These are phyloP conservation scores for Machimus atricapillus DNA, from an alignment of 2,888 invertebrate genomes.

Conservation along the genomic window DNA sequence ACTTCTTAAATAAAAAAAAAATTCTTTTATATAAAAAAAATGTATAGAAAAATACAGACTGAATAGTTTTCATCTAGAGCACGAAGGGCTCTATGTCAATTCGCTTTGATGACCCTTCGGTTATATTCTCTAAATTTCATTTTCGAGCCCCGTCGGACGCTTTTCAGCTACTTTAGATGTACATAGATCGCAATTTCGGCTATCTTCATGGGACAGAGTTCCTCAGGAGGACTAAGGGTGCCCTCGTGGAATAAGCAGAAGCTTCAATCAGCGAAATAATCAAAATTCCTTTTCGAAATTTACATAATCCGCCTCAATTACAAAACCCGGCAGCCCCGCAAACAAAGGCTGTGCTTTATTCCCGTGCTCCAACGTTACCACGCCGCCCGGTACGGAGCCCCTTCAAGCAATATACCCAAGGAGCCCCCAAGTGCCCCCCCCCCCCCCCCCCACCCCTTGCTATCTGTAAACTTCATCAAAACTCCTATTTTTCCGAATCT, in stretches of 20 bases:
- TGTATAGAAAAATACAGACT: background rate
- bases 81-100: background rate
- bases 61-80: background rate
- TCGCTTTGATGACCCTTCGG: background rate
- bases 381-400: background rate
- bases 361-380: background rate
- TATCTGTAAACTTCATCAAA: slow-evolving; percentile 30
- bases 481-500: slow-evolving; percentile 12
- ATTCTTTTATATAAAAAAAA: background rate
- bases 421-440: background rate
- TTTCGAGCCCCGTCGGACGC: background rate
- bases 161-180: background rate
- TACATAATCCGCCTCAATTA: background rate
- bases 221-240: background rate
- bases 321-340: background rate
- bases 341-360: background rate
- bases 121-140: background rate
- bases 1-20: background rate
- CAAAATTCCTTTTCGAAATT: background rate
- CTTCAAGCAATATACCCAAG: background rate
- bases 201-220: background rate
- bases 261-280: background rate
- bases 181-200: background rate
- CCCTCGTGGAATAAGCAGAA: background rate
- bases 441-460: background rate